These are phyloP conservation scores for Planiliza haematocheilus DNA, from an alignment of 2,113 vertebrate genomes.

Conservation along the genomic window DNA sequence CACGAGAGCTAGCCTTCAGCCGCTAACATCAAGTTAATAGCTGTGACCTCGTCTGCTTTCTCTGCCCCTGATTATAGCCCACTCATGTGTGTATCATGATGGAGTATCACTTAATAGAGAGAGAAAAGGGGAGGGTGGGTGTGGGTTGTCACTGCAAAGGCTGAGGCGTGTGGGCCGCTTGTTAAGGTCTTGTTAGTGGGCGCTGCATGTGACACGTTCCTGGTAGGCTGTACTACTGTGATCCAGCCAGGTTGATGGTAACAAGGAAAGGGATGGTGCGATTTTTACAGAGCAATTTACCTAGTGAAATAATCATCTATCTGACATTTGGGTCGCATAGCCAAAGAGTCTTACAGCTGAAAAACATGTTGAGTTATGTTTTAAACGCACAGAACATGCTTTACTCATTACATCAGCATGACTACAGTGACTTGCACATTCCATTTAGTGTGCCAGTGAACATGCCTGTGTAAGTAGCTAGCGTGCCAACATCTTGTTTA, in stretches of 20 bases:
- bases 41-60: conserved; percentile 41
- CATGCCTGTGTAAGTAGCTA: too few species aligned
- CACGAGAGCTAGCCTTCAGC: conserved; percentile 8
- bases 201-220: conserved; percentile 58
- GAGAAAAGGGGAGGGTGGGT: conserved; percentile 22
- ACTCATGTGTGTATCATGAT: conserved; percentile 25
- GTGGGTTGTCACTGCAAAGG: conserved; percentile 56
- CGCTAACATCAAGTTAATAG: conserved; percentile 38
- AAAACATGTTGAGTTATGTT: not conserved
- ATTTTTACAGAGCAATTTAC: conserved; percentile 23
- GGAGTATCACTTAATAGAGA: conserved; percentile 26
- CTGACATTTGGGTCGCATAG: conserved; percentile 36
- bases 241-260: conserved; percentile 42
- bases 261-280: conserved; percentile 7
- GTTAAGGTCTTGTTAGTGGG: conserved; percentile 67
- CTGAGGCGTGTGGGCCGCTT: conserved; percentile 64
- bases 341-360: not conserved
- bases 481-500: too few species aligned
- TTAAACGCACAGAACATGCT: too few species aligned
- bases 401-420: too few species aligned
- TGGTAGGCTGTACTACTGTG: conserved; percentile 37
- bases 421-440: too few species aligned
- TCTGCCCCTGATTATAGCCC: conserved; percentile 35
- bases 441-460: too few species aligned
- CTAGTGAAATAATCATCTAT: conserved; percentile 52